Conservation (phyloP, 2,888 invertebrate genomes). For the Uropetala carovei region DNA sequence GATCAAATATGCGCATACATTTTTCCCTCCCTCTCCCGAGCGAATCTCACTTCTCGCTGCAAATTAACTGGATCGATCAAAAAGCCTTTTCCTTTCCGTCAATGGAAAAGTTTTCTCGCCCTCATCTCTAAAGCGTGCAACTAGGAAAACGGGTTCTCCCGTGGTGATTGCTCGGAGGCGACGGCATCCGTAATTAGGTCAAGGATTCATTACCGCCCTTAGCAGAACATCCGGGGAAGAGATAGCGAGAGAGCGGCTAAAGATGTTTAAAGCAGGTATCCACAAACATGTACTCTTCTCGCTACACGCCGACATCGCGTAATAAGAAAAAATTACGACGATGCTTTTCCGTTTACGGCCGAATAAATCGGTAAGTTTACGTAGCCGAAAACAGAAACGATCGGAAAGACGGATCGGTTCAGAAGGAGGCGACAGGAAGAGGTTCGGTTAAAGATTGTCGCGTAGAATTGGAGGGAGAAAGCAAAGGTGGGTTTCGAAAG, state of each 20-base stretch:
- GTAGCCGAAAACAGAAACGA: too few relatives aligned
- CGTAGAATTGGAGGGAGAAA: background rate
- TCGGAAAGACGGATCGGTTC: too few relatives aligned
- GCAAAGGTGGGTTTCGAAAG: background rate
- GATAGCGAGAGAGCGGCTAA: background rate
- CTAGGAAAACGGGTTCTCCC: conserved; percentile 26
- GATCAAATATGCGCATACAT: too few relatives aligned
- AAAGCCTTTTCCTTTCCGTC: conserved; percentile 17
- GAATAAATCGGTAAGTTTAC: background rate
- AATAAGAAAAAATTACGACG: background rate
- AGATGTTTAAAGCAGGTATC: too few relatives aligned
- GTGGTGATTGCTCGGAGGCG: conserved; percentile 19
- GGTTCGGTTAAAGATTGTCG: background rate
- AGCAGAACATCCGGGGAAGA: conserved; percentile 16
- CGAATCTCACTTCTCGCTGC: background rate
- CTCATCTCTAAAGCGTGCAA: background rate
- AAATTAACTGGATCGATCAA: background rate
- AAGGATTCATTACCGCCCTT: conserved; percentile 32
- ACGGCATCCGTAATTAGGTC: background rate
- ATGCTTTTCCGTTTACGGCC: background rate
- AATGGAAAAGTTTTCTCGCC: background rate
- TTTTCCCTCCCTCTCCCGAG: background rate
- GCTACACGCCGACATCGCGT: background rate
- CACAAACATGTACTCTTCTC: background rate
- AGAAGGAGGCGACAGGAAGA: background rate